These are phyloP conservation scores for Apostichopus californicus DNA, from an alignment of 35 echinoderm and acorn worm species.

Conservation along the genomic window DNA sequence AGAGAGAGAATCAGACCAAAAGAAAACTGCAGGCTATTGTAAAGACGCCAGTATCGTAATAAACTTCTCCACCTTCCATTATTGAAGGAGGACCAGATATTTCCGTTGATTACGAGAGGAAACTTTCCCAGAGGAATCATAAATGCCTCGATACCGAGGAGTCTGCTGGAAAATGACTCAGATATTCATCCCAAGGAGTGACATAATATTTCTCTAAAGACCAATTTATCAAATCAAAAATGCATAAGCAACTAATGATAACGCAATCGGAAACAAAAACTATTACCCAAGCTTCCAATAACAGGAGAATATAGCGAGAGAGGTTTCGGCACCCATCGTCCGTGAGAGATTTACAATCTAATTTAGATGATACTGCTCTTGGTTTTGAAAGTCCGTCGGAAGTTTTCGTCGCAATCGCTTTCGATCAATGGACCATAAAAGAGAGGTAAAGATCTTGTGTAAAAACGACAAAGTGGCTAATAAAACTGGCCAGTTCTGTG, in stretches of 20 bases:
- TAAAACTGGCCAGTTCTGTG: background rate
- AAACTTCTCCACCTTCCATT: background rate
- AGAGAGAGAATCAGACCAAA: no score
- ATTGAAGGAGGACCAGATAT: background rate
- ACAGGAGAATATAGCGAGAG: background rate
- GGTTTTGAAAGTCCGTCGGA: background rate
- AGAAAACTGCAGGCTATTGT: background rate
- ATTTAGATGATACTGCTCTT: background rate
- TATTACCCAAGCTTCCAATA: background rate
- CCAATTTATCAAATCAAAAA: conserved; percentile 54
- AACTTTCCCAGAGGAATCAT: conserved; percentile 33
- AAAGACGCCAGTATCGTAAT: background rate
- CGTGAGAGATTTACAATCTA: background rate
- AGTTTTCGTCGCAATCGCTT: background rate
- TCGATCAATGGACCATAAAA: background rate
- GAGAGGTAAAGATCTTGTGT: background rate
- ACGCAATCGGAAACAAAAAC: background rate
- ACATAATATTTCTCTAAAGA: conserved; percentile 3
- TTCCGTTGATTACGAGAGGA: background rate
- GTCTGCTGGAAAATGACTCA: conserved; percentile 8
- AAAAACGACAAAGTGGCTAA: background rate
- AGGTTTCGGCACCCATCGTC: background rate
- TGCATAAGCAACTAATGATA: conserved; percentile 19
- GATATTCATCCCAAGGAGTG: conserved; percentile 23
- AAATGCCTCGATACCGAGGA: background rate